A percentile compares a stretch with the other conserved stretches of the same genome.
Evolutionary conservation across 2,888 invertebrate genomes (phyloP).

Genomic region (Listrodromus nycthemerus): DNA sequence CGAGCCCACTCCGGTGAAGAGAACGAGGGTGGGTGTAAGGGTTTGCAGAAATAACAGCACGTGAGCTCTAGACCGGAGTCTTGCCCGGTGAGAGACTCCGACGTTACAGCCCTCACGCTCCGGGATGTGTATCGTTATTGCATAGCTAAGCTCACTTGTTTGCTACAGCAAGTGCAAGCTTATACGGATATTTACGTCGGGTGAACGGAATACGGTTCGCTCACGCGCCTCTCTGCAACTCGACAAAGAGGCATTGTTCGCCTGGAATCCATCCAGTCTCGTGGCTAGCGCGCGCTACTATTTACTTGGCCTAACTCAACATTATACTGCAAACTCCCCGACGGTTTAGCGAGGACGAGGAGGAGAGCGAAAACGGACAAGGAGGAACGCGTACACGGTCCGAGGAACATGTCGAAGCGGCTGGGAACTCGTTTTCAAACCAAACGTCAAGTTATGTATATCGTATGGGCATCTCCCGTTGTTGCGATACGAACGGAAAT

Average conservation of each 20-base stretch:
- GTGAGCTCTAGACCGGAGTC: conserved; percentile 16
- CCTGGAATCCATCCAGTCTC: conserved; percentile 74
- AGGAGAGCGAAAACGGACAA: conserved; percentile 16
- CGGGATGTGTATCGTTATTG: conserved; percentile 73
- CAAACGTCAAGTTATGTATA: conserved; percentile 32
- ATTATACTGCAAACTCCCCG: conserved; percentile 69
- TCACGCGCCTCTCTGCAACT: conserved; percentile 47
- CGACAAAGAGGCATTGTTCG: conserved; percentile 81
- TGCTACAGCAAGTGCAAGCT: conserved; percentile 66
- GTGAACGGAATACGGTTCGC: conserved; percentile 38
- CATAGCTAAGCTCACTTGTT: conserved; percentile 76
- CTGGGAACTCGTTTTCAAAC: conserved; percentile 31
- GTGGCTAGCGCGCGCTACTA: conserved; percentile 69
- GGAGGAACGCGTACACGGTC: conserved; percentile 6
- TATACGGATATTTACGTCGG: conserved; percentile 43
- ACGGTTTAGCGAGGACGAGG: conserved; percentile 4
- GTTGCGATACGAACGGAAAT: conserved; percentile 24
- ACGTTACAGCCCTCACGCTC: conserved; percentile 24
- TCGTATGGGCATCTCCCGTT: conserved; percentile 9
- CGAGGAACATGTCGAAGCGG: conserved; percentile 43
- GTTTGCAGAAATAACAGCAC: conserved; percentile 35
- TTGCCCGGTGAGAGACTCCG: conserved; percentile 7
- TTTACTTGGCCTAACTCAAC: conserved; percentile 81
- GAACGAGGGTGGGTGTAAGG: background rate
- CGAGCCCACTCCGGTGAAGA: background rate